Evolutionary conservation across 2,888 invertebrate genomes (phyloP), one percentile per base, ranked within the genome.

Genomic region (Phragmatobia fuliginosa): DNA sequence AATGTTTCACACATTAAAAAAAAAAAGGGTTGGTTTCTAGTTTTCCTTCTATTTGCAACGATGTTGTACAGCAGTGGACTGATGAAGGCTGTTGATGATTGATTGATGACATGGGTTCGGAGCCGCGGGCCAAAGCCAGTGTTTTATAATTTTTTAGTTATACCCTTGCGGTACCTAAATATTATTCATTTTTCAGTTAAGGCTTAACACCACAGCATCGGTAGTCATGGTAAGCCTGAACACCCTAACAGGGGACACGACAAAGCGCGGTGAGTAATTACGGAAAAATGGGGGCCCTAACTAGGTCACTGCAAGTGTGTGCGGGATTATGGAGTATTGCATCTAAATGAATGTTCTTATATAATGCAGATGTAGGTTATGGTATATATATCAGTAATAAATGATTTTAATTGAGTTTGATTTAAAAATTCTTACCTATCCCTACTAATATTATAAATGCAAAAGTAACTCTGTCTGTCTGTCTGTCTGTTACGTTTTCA

Each of bases 231-330:
- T 73, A 80, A 72, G 59, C 72, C 63, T 66, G 71, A 70, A 86
- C 65, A n/a, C 89, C 89, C 83, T 83, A 83, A 79, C 76, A 83
- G 88, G 91, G 91, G 90, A 87, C 80, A 86, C 86, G 88, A 92
- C 91, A 92, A 92, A 91, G 92, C 84, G 85, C 84, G 88, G 91
- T 90, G 92, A 94, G 93, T 94, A 94, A 94, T 94, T 94, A 92
- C 93, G 91, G 93, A 93, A 94, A 94, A 93, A 93, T 92, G 91
- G 93, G 93, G 92, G 77, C 83, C 56, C 90, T 88, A 94, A 87
- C 90, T 94, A 79, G 94, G 94, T 94, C 94, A 94, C 80, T 86
- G 89, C 84, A 87, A 79, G 81, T 77, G 82, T 80, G 82, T 82
- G 82, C 80, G 84, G 88, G 90, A 89, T 90, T 90, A 81, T 87